Evolutionary conservation across 2,888 invertebrate species (phyloP).

Genomic region (Balanococcus diminutus): DNA sequence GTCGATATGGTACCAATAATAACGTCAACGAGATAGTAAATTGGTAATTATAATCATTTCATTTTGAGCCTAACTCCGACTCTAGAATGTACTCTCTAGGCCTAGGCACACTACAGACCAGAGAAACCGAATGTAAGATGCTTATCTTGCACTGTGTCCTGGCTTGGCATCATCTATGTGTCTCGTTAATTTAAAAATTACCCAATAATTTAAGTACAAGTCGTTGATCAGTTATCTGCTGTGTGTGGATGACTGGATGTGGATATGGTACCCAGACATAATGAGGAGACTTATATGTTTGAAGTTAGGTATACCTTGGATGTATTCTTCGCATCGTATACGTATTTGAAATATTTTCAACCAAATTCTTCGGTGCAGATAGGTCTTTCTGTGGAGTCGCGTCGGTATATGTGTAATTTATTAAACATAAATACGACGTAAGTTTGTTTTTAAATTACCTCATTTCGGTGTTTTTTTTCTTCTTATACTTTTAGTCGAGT

Average conservation of each 20-base stretch:
- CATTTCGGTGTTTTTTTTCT: conserved; percentile 7
- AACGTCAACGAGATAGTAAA: not conserved
- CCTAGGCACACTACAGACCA: no score
- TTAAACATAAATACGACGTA: not conserved
- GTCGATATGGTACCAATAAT: not conserved
- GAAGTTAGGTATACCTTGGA: not conserved
- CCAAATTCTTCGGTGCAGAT: not conserved
- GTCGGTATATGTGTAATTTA: not conserved
- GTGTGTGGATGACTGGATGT: not conserved
- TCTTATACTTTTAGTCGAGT: not conserved
- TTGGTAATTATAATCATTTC: not conserved
- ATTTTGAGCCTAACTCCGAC: no score
- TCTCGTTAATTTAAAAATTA: not conserved
- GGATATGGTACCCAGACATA: not conserved
- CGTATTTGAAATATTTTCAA: not conserved
- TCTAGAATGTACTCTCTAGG: no score
- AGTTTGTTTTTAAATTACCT: conserved; percentile 21
- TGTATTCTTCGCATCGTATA: not conserved
- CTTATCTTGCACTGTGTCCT: not conserved
- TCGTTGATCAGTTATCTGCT: not conserved
- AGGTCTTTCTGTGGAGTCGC: not conserved
- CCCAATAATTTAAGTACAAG: not conserved
- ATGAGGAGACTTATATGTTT: not conserved
- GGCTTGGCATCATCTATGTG: not conserved
- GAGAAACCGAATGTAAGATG: not conserved